Evolutionary conservation across 2,888 invertebrate species (phyloP).

Genomic region (Pomacea canaliculata): DNA sequence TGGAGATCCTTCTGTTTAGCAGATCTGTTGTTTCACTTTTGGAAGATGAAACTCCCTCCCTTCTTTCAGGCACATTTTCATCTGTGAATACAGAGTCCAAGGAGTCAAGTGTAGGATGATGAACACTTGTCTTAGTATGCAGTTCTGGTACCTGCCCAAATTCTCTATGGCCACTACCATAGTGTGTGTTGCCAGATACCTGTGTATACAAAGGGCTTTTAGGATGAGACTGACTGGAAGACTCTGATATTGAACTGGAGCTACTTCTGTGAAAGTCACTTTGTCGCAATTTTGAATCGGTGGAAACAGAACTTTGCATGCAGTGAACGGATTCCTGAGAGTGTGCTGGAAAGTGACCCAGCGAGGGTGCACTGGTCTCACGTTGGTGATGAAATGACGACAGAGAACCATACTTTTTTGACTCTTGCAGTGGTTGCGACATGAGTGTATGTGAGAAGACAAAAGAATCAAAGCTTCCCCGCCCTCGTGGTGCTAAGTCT

Average conservation of each 20-base stretch:
- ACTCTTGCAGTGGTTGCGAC: conserved; percentile 17
- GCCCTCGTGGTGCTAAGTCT: conserved; percentile 27
- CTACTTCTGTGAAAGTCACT: conserved; percentile 26
- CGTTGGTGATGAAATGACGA: conserved; percentile 19
- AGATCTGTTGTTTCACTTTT: conserved; percentile 1
- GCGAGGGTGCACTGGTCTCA: conserved; percentile 24
- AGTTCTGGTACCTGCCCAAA: neutral
- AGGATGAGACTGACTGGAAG: conserved; percentile 32
- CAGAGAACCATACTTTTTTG: conserved; percentile 11
- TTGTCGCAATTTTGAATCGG: conserved; percentile 10
- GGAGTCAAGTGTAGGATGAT: conserved; percentile 24
- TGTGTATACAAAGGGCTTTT: conserved; percentile 49
- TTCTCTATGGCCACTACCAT: conserved; percentile 20
- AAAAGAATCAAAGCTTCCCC: conserved; percentile 53
- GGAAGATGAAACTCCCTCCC: conserved; percentile 28
- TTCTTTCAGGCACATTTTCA: conserved; percentile 14
- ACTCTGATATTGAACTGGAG: conserved; percentile 31
- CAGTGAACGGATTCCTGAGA: conserved; percentile 1
- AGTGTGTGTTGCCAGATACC: conserved; percentile 44
- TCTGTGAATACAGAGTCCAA: conserved; percentile 51
- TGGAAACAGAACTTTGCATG: neutral
- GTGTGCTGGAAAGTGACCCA: neutral
- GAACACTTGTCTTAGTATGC: neutral
- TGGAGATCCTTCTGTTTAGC: conserved; percentile 51
- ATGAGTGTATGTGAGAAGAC: conserved; percentile 18